Evolutionary conservation across 2,888 invertebrate species (phyloP), one percentile per base, ranked within the genome.

Genomic region (Listrodromus nycthemerus): DNA sequence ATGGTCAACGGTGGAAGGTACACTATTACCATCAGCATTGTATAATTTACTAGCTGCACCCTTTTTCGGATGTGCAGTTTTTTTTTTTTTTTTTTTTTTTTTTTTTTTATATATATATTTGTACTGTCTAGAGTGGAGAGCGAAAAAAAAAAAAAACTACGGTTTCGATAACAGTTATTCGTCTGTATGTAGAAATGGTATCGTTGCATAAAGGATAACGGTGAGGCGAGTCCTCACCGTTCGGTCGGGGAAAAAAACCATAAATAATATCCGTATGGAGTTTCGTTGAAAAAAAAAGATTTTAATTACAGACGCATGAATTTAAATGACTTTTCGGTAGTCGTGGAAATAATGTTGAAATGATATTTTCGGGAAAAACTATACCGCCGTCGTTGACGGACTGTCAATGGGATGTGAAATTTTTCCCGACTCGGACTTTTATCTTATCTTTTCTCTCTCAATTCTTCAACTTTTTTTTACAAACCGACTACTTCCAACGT

Each of bases 11-110:
- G 50, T 65, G 52, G 16, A 33, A 75, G 19, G 50, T 65, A 63
- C 45, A 33, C 50, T 52, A 30, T 50, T 65, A 63, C 74, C 65
- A 75, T 75, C 74, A 37, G 65, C 37, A 50, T 50, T 65, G 65
- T 75, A 52, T 52, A 75, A 65, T 66, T 63, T 66, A 73, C 61
- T 27, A 45, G 45, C 55, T n/a, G 41, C 27, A 33, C 63, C 21
- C 65, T 75, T 73, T 55, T 66, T 63, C 63, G 33, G 19, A 21
- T 16, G 27, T 24, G 61, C 63, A 70, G 27, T 41, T 41, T 65
- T 71, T 71, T 73, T 41, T 10, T 61, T 65, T 24, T 45, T n/a
- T n/a, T n/a, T n/a, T n/a, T n/a, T n/a, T n/a, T n/a, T n/a, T n/a
- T n/a, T n/a, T n/a, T n/a, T n/a, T n/a, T n/a, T n/a, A n/a, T n/a